Conservation (phyloP, 1,140 invertebrate species). For the Alviniconcha marisindica region DNA sequence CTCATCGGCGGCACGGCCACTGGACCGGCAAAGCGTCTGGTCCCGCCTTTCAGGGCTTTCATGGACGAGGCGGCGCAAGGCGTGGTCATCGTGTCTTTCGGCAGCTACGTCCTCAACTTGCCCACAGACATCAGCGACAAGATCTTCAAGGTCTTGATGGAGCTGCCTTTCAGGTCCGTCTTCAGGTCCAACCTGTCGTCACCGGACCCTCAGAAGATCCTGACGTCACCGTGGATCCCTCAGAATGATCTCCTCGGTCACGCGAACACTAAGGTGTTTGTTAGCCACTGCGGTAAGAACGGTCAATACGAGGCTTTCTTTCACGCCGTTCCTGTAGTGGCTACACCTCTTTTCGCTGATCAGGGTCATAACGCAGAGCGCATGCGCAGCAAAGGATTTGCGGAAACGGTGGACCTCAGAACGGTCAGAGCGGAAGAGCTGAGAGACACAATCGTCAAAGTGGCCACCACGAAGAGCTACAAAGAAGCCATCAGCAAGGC, state of each 20-base stretch:
- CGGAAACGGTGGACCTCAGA: slow-evolving; percentile 9
- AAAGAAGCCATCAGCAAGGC: slow-evolving; percentile 52
- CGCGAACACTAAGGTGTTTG: slow-evolving; percentile 70
- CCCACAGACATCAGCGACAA: slow-evolving; percentile 32
- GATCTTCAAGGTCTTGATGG: slow-evolving; percentile 43
- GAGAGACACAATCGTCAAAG: neutral
- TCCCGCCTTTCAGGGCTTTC: slow-evolving; percentile 33
- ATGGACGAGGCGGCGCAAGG: slow-evolving; percentile 49
- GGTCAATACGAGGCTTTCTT: slow-evolving; percentile 72
- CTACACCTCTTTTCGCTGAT: slow-evolving; percentile 84
- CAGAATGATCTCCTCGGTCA: slow-evolving; percentile 77
- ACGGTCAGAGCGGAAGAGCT: neutral
- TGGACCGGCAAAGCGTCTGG: slow-evolving; percentile 28
- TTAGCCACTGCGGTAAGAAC: slow-evolving; percentile 59
- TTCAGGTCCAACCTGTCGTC: slow-evolving; percentile 36
- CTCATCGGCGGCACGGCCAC: slow-evolving; percentile 49
- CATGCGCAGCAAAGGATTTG: slow-evolving; percentile 45
- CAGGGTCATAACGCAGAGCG: slow-evolving; percentile 77
- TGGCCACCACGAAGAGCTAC: slow-evolving; percentile 36
- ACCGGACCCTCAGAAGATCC: slow-evolving; percentile 39
- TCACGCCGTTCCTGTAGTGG: slow-evolving; percentile 74
- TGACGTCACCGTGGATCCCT: slow-evolving; percentile 56
- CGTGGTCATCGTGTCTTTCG: slow-evolving; percentile 53
- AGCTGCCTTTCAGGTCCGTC: slow-evolving; percentile 39
- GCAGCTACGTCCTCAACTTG: slow-evolving; percentile 40